Evolutionary conservation across 2,888 invertebrate species (phyloP), one percentile per base, ranked within the genome.

Genomic region (Melinaea marsaeus): DNA sequence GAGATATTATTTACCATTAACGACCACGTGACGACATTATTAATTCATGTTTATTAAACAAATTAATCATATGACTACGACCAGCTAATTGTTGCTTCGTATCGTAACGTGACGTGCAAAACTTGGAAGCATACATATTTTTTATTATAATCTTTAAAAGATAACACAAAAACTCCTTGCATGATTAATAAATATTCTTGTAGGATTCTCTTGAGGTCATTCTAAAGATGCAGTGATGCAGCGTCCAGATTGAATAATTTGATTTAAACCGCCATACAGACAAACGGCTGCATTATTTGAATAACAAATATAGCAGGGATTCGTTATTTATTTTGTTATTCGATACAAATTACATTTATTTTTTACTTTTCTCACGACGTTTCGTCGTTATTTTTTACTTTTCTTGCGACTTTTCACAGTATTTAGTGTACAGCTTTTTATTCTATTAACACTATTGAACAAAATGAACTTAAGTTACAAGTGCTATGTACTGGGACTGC

Each of bases 41-140:
- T 87, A 88, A 88, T 88, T 88, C 84, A 83, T 85, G 83, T 88
- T 88, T 86, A 87, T 88, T 84, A 88, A 83, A 88, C 85, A 85
- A 85, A 86, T 88, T 84, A 86, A 84, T 81, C 72, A 79, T 83
- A 80, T 76, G 69, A 68, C 70, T 64, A 58, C 67, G 62, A 68
- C 61, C 62, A 58, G 58, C 63, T 74, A 75, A 74, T 75, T 75
- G 74, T 67, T 0, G 1, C 22, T 22, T 22, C 22, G 22, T 22
- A 22, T 22, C 62, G 58, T 58, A 42, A 22, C 67, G 58, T 62
- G 60, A 55, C 54, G 54, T 57, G 58, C 57, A 61, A 51, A 51
- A n/a, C 48, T 48, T 60, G 13, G 61, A 55, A 42, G 62, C 55
- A 6, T 59, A 60, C 48, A 37, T 37, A 6, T 37, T 2, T 4